Conservation (phyloP, 2,888 invertebrate genomes). For the Andrena camellia region DNA sequence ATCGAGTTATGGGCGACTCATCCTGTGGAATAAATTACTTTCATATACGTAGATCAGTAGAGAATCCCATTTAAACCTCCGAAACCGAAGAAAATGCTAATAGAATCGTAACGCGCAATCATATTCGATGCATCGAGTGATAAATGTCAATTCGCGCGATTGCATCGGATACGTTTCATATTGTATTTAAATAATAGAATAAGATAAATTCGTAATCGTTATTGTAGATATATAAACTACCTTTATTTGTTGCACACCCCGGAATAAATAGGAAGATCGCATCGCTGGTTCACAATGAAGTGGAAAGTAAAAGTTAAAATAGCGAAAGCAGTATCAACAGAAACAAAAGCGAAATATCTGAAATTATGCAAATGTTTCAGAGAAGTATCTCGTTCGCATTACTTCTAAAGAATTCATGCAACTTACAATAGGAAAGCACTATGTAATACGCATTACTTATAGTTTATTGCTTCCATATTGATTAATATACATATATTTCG, state of each 20-base stretch:
- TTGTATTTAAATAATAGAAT: constrained; percentile 61
- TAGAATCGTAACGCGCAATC: constrained; percentile 11
- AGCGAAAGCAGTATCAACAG: not conserved
- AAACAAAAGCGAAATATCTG: constrained; percentile 21
- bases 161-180: constrained; percentile 45
- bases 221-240: constrained; percentile 69
- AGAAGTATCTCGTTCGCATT: constrained; percentile 47
- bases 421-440: constrained; percentile 62
- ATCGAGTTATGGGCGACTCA: constrained; percentile 9
- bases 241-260: constrained; percentile 63
- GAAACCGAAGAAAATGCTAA: constrained; percentile 28
- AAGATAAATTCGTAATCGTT: constrained; percentile 66
- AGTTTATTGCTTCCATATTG: constrained; percentile 75
- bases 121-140: constrained; percentile 18
- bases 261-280: constrained; percentile 30
- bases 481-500: constrained; percentile 72
- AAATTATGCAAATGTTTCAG: constrained; percentile 47
- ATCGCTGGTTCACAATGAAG: constrained; percentile 35
- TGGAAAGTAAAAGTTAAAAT: constrained; percentile 15
- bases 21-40: constrained; percentile 17
- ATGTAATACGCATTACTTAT: constrained; percentile 67
- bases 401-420: constrained; percentile 62
- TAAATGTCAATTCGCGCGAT: constrained; percentile 2
- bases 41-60: constrained; percentile 37
- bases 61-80: constrained; percentile 1